Base-by-base conservation (phyloP, 2,113 vertebrate species). In the Dromiciops gliroides region DNA sequence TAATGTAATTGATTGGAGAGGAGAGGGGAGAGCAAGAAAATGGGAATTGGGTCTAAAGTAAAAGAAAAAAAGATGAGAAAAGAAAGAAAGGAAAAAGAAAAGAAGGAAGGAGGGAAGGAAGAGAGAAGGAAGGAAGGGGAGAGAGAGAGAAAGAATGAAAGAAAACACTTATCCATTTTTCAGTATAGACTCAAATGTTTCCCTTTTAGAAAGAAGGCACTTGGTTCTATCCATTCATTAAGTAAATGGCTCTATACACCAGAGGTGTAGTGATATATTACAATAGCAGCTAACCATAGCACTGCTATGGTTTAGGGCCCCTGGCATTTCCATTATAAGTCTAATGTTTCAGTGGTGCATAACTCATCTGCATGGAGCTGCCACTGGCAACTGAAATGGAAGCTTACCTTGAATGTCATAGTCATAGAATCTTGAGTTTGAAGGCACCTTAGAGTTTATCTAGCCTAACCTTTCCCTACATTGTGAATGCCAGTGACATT, bases 251-350 rank as follows among this genome's bases (percentile, higher is more conserved):
- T 96, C 44, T 91, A 90, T 49, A 7, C 93, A 60, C 22, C 19
- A 51, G 92, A 60, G 50, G 50, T 31, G 93, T 51, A 48, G 48
- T 51, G 89, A 91, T 26, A 50, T 75, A 90, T 95, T 90, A 4
- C 0, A 31, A 52, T 50, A 91, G 91, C 22, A 12, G 24, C 51
- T 91, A 56, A 3, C 49, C 24, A 6, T 23, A 53, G 28, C n/a
- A 50, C 6, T 96, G 10, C 50, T 23, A 49, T 90, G 92, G 47
- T 91, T 96, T 37, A 95, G 7, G 37, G n/a, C 5, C 12, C 48
- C 12, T 91, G 53, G 56, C 25, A 51, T 50, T 94, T 96, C 92
- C 52, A 67, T 92, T 90, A 60, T 56, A 93, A 93, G 52, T 91
- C 25, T 53, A 48, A 31, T 56, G 89, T 88, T 92, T 51, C 22